Base-by-base conservation (phyloP, 2,113 vertebrate genomes). In the Setophaga kirtlandii region DNA sequence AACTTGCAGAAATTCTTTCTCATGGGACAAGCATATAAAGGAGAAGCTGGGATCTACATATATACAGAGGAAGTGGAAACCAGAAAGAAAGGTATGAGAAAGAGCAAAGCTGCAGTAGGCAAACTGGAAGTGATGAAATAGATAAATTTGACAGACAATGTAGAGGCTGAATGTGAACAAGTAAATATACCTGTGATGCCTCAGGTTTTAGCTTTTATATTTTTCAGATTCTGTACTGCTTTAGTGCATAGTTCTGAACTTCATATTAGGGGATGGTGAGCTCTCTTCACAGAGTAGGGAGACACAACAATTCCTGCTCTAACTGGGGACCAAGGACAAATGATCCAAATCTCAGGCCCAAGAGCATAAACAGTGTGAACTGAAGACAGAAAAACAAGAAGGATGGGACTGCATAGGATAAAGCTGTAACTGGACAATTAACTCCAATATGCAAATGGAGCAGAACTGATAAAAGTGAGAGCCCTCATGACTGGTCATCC, bases 1-100 rank as follows among this genome's bases (percentile, higher is more conserved):
- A 90, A 83, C 73, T 92, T 94, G 79, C 67, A 52, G 56, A 88
- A 94, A 59, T 52, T 25, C 23, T 75, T 60, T 41, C 71, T 75
- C 60, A 7, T 1, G 22, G 73, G 76, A 74, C 1, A 68, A 75
- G 24, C 4, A 0, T 11, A 71, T 33, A 55, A 94, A 92, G 74
- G 74, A 76, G 56, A 93, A 78, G 35, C 56, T 71, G 16, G 19
- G 65, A 37, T 30, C 56, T 70, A 42, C 16, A 30, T 14, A 56
- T 2, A 31, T 63, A 55, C 75, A 91, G 50, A 85, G 89, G 67
- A 93, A 90, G 42, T 30, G 42, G 50, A 83, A 85, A 86, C 27
- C 25, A 67, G 68, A 92, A 64, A 68, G 67, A 69, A 88, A 89
- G 23, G n/a, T 84, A 12, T 37, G 68, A 60, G 75, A 75, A 69